Evolutionary conservation across 2,888 invertebrate genomes (phyloP).

Genomic region (Cremastinae sp.): DNA sequence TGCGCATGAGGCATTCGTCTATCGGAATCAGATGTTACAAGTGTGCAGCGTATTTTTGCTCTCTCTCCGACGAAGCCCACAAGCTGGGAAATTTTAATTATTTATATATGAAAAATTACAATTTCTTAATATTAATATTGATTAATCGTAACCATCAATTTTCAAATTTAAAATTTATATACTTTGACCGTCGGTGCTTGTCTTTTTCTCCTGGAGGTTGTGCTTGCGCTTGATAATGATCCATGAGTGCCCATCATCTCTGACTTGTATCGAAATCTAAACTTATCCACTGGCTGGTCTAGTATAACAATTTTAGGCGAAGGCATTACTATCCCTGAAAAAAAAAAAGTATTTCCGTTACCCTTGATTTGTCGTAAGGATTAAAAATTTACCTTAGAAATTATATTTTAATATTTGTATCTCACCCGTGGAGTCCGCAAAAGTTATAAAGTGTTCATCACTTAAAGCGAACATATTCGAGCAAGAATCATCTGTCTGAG

Average conservation of each 20-base stretch:
- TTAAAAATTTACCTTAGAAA: too few relatives aligned
- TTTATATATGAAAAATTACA: constrained; percentile 25
- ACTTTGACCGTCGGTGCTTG: constrained; percentile 90
- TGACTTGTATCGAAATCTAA: constrained; percentile 91
- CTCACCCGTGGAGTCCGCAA: constrained; percentile 63
- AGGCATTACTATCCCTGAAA: constrained; percentile 38
- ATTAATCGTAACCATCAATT: constrained; percentile 55
- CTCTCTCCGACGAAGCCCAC: constrained; percentile 81
- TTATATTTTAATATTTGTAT: too few relatives aligned
- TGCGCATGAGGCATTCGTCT: constrained; percentile 86
- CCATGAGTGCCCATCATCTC: constrained; percentile 95
- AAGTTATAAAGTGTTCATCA: constrained; percentile 60
- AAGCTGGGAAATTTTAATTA: constrained; percentile 74
- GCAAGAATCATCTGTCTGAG: constrained; percentile 55
- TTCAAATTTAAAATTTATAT: constrained; percentile 24
- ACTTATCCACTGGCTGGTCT: constrained; percentile 90
- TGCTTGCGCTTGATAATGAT: constrained; percentile 86
- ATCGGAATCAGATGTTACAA: constrained; percentile 84
- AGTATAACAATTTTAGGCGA: constrained; percentile 83
- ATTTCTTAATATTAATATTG: background rate
- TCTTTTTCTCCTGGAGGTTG: constrained; percentile 83
- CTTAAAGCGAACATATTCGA: constrained; percentile 51
- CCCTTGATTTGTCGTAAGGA: too few relatives aligned
- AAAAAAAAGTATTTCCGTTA: too few relatives aligned
- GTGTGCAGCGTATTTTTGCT: constrained; percentile 86